Evolutionary conservation across 2,888 invertebrate genomes (phyloP), one percentile per base, ranked within the genome.

Genomic region (Blastobasis adustella): DNA sequence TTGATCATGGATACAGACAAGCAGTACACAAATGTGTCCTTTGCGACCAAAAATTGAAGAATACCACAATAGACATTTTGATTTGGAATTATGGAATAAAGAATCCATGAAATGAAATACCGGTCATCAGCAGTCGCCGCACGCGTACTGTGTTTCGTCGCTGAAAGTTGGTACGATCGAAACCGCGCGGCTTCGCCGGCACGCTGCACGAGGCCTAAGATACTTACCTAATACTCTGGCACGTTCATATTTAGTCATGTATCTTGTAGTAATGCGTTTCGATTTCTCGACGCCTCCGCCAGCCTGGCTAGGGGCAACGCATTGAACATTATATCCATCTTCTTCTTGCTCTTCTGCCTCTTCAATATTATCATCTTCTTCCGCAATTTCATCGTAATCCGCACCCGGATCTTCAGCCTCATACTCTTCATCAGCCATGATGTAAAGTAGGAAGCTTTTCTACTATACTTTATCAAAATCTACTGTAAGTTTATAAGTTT

Each of bases 201-300:
- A 23, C 23, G 23, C 23, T 23, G 3, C 1, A 23, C 23, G 23
- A 58, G 62, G 65, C 61, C 60, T 45, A 10, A 10, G 10, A 6
- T 23, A 23, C 67, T 70, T 57, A 84, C 82, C 84, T 71, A 82
- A 66, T 44, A 82, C 87, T 73, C 87, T 75, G n/a, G 87, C 87
- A 54, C 87, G 66, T 63, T 87, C 87, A 61, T 89, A 93, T 90
- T 99, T 99, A 0, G 99, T 99, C 98, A 99, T 98, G 71, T 98
- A 99, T 67, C 96, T 94, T 0, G 99, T 98, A 1, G 99, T 99
- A 47, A 98, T 98, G 36, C 98, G 91, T 73, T 97, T 98, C 0
- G 93, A 91, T 74, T 95, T 95, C 43, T 95, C 94, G 0, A 95
- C 95, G 44, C 95, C 94, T 6, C 95, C 95, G 0, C 93, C 93